A percentile compares a stretch with the other conserved stretches of the same genome.
phyloP scores from a whole-genome alignment of 30 jellyfish, hydroid and myxozoan genomes.

The Clytia hemisphaerica region DNA sequence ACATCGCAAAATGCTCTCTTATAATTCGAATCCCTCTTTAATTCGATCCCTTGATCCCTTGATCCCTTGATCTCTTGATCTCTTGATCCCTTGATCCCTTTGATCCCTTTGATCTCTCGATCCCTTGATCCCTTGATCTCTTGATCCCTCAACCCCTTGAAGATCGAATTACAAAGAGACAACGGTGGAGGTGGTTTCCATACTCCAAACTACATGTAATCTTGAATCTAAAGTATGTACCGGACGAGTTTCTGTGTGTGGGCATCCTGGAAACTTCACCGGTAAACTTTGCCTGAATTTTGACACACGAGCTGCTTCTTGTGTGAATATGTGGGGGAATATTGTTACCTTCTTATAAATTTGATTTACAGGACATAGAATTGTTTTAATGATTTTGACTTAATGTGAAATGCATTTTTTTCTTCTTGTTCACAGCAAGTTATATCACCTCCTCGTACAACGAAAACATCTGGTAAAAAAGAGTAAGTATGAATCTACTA shows the following conservation, averaged over 20 bases:
- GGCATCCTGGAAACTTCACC: constrained; percentile 1
- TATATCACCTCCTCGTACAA: constrained; percentile 91
- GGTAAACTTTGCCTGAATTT: background rate
- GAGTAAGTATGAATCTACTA: constrained; percentile 54
- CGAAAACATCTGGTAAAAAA: constrained; percentile 74
- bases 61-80: constrained; percentile 5
- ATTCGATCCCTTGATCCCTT: no score
- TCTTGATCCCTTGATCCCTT: background rate
- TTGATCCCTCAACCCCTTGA: no score
- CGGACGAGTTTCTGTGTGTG: background rate
- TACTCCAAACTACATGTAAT: no score
- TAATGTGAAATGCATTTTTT: background rate
- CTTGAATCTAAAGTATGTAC: no score
- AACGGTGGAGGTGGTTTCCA: no score
- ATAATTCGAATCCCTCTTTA: no score
- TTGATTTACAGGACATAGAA: no score
- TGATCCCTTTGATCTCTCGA: background rate
- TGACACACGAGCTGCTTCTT: background rate
- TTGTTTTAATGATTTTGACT: background rate
- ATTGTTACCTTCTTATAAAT: background rate
- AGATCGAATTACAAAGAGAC: no score
- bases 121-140: no score
- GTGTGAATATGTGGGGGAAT: background rate
- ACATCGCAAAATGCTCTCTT: no score
- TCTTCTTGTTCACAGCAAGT: constrained; percentile 48